phyloP scores from a whole-genome alignment of 2,797 vertebrate genomes.

The Macrochelys suwanniensis region DNA sequence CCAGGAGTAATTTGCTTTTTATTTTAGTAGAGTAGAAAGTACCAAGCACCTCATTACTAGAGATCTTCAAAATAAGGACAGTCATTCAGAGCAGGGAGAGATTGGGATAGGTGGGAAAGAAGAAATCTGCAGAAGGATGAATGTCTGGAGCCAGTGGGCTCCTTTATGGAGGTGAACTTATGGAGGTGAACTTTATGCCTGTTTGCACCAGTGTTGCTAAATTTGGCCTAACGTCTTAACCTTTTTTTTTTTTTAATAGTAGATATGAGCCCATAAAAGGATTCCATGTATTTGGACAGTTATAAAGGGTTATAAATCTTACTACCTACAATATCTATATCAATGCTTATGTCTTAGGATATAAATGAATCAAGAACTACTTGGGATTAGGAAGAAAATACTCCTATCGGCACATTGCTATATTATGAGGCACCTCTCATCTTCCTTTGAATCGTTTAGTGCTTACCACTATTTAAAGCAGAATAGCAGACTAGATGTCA shows the following conservation, averaged over 20 bases:
- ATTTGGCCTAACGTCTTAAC: slow-evolving; percentile 4
- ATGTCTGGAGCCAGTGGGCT: not conserved
- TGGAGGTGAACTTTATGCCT: slow-evolving; percentile 7
- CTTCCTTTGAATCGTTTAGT: not conserved
- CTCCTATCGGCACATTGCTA: not conserved
- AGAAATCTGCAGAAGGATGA: not conserved
- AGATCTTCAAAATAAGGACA: not conserved
- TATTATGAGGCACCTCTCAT: not conserved
- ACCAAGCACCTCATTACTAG: not conserved
- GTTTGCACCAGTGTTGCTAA: slow-evolving; percentile 20
- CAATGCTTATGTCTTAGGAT: not conserved
- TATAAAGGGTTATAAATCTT: not conserved
- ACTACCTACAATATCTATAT: not conserved
- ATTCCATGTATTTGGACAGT: not conserved
- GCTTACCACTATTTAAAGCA: not conserved
- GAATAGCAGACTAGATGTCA: not conserved
- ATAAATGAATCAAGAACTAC: not conserved
- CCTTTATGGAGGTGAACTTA: slow-evolving; percentile 11
- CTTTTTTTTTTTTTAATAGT: not conserved
- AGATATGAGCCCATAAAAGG: not conserved
- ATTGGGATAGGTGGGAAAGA: too few species aligned
- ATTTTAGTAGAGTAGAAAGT: slow-evolving; percentile 1
- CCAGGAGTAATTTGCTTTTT: too few species aligned
- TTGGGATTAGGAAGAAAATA: not conserved
- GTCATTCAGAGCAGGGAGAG: not conserved